A percentile compares a stretch with the other conserved stretches of the same genome.
Evolutionary conservation across 2,113 vertebrate genomes (phyloP).

Genomic region (Daboia siamensis): DNA sequence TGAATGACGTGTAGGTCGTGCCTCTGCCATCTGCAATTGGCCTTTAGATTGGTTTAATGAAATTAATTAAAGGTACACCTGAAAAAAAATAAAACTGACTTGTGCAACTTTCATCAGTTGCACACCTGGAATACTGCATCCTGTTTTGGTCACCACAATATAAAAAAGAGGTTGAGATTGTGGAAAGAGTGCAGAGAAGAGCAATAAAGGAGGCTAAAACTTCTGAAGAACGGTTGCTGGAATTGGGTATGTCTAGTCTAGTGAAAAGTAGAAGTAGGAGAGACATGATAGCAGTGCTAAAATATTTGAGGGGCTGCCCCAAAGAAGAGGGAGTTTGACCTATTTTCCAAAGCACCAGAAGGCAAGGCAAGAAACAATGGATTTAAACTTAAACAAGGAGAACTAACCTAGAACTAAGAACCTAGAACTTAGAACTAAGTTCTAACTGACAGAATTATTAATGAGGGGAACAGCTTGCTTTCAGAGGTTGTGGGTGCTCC

Average conservation of each 20-base stretch:
- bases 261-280: background rate
- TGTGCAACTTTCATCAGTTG: background rate
- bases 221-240: background rate
- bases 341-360: background rate
- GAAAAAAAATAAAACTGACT: background rate
- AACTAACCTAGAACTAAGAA: background rate
- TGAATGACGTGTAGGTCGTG: background rate
- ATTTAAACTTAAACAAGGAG: background rate
- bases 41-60: background rate
- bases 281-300: background rate
- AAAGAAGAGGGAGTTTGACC: background rate
- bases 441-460: background rate
- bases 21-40: background rate
- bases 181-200: background rate
- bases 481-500: background rate
- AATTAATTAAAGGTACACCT: background rate
- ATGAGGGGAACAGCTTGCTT: background rate
- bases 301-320: background rate
- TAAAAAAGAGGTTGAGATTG: background rate
- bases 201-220: background rate
- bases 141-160: background rate
- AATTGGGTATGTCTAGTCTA: background rate
- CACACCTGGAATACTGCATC: background rate
- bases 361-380: background rate
- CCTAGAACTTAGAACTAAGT: background rate